Evolutionary conservation across 2,888 invertebrate genomes (phyloP), one percentile per base, ranked within the genome.

Genomic region (Agriotes lineatus): DNA sequence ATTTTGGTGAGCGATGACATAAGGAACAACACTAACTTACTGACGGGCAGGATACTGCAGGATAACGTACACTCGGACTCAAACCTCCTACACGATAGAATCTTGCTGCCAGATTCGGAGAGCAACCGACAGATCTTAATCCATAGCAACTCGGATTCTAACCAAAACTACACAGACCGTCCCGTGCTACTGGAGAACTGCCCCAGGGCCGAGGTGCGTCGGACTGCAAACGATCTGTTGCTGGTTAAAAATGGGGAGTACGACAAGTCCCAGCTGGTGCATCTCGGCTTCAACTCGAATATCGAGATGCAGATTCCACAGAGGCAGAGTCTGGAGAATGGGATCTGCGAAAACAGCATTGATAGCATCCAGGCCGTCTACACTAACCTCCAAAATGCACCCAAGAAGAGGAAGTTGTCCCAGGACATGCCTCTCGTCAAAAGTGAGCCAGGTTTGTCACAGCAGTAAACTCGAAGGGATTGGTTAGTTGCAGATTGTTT

Each of bases 371-470:
- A 79, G 48, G 79, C 79, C n/a, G 85, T 86, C 59, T 85, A 86
- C 75, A 85, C 86, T 33, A 84, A 85, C 70, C 71, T 85, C 44
- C 83, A 83, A 73, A 80, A 70, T 58, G 79, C 74, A 1, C 76
- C 80, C 3, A 93, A 94, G 83, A 94, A 94, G 82, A 85, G 94
- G 76, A 94, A 94, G 81, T 86, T 93, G 63, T 92, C 92, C 1
- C 91, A 92, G 76, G 92, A 92, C 76, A 84, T 86, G 1, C 88
- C 91, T 1, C 89, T 90, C 80, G 94, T 95, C 14, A 96, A 95
- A 85, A 92, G 92, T 82, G 94, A 94, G 83, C 93, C 94, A 82
- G 91, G 93, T n/a, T n/a, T n/a, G n/a, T n/a, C n/a, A n/a, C n/a
- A n/a, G n/a, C n/a, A n/a, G n/a, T n/a, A n/a, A n/a, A n/a, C n/a